Evolutionary conservation across 2,888 invertebrate species (phyloP).

Genomic region (Rhingia campestris): DNA sequence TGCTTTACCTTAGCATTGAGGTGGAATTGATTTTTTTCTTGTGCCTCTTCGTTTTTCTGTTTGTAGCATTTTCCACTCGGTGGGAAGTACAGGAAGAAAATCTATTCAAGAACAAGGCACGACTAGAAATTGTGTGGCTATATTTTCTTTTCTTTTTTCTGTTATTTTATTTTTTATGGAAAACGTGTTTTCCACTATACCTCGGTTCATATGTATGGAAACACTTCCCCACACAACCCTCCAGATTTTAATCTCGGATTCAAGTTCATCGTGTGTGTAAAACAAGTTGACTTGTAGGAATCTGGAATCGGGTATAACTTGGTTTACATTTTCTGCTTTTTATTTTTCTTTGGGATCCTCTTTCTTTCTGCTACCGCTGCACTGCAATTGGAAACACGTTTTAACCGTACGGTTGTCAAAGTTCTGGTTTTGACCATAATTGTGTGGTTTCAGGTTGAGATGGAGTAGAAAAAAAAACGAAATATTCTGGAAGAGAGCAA

Average conservation of each 20-base stretch:
- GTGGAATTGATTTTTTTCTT: conserved; percentile 37
- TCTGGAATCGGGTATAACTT: conserved; percentile 65
- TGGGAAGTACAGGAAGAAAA: conserved; percentile 42
- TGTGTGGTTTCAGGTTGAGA: conserved; percentile 51
- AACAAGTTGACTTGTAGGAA: conserved; percentile 54
- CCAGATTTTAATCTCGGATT: conserved; percentile 61
- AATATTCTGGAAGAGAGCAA: conserved; percentile 38
- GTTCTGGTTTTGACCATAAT: conserved; percentile 62
- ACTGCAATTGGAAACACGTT: conserved; percentile 64
- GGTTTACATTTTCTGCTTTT: conserved; percentile 67
- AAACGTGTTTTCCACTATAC: conserved; percentile 54
- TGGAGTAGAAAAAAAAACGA: not conserved
- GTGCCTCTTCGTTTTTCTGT: conserved; percentile 2
- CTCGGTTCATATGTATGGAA: conserved; percentile 10
- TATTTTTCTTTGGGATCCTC: conserved; percentile 9
- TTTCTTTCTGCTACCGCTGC: conserved; percentile 2
- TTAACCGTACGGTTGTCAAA: conserved; percentile 66
- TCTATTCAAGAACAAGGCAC: conserved; percentile 36
- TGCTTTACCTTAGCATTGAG: conserved; percentile 52
- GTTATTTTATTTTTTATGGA: conserved; percentile 19
- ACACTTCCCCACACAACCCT: conserved; percentile 32
- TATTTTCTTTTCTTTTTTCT: conserved; percentile 21
- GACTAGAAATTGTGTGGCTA: conserved; percentile 8
- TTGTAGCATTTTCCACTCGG: conserved; percentile 13
- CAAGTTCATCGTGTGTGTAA: conserved; percentile 65